Evolutionary conservation across 2,888 invertebrate species (phyloP).

Genomic region (Coleophora flavipennella): DNA sequence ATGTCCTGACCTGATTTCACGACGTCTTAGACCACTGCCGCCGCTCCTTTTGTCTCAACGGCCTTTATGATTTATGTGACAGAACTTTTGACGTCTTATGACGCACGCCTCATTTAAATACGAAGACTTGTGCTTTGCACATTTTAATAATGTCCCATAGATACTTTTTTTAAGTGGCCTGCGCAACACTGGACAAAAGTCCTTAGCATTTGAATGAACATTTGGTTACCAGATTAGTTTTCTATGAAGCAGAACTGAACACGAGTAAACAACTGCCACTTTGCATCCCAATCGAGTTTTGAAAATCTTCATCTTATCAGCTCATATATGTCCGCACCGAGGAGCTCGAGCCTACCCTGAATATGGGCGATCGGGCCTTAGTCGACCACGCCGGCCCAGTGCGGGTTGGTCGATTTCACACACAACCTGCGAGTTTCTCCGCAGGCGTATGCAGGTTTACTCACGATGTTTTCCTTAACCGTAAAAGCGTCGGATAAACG

Average conservation of each 20-base stretch:
- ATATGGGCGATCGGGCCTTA: no score
- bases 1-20: constrained; percentile 71
- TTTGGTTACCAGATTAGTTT: constrained; percentile 70
- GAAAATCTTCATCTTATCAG: no score
- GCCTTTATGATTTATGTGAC: constrained; percentile 68
- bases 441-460: no score
- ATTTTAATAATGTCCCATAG: constrained; percentile 52
- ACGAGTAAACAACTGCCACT: constrained; percentile 47
- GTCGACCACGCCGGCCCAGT: no score
- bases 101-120: constrained; percentile 67
- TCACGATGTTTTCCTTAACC: no score
- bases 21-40: constrained; percentile 43
- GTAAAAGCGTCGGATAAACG: no score
- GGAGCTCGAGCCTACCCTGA: no score
- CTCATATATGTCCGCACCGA: no score
- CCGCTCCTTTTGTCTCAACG: constrained; percentile 49
- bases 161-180: constrained; percentile 49
- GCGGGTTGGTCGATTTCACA: no score
- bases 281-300: constrained; percentile 35
- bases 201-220: constrained; percentile 66
- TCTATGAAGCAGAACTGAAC: constrained; percentile 47
- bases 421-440: no score
- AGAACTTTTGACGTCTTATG: constrained; percentile 64
- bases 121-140: constrained; percentile 61
- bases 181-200: constrained; percentile 35